Evolutionary conservation across 2,113 vertebrate species (phyloP).

Genomic region (Colistium nudipinnis): DNA sequence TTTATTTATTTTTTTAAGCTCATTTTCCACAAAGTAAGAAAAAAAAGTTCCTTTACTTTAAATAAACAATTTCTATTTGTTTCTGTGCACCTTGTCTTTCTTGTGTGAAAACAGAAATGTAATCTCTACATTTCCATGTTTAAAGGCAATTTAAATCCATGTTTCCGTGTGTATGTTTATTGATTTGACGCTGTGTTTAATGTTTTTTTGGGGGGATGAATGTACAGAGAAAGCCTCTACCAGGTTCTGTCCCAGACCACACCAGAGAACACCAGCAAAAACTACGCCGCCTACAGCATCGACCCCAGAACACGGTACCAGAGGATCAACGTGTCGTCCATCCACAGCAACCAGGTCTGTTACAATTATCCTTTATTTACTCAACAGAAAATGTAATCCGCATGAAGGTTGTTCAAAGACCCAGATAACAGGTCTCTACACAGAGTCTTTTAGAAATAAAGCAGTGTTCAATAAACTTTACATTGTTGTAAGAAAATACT

Average conservation of each 20-base stretch:
- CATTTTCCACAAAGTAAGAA: too few relatives aligned
- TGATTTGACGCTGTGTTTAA: not conserved
- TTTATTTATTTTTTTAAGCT: too few relatives aligned
- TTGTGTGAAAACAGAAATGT: too few relatives aligned
- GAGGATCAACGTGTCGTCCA: slow-evolving; percentile 87
- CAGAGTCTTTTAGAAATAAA: too few relatives aligned
- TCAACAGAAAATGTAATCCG: slow-evolving; percentile 5
- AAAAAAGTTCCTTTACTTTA: too few relatives aligned
- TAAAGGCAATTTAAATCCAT: too few relatives aligned
- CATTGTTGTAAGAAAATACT: too few relatives aligned
- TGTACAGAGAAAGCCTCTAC: slow-evolving; percentile 90
- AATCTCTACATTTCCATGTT: not conserved
- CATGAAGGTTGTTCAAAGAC: not conserved
- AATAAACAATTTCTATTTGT: too few relatives aligned
- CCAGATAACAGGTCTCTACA: not conserved
- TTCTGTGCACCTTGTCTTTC: too few relatives aligned
- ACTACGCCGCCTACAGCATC: slow-evolving; percentile 86
- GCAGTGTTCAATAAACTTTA: too few relatives aligned
- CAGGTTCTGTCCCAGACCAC: slow-evolving; percentile 94
- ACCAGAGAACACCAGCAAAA: slow-evolving; percentile 92
- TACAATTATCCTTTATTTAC: slow-evolving; percentile 14
- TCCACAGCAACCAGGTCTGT: slow-evolving; percentile 87
- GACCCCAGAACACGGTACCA: slow-evolving; percentile 90
- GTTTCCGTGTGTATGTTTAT: too few relatives aligned
- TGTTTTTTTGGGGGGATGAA: not conserved